Base-by-base conservation (phyloP, 2,113 vertebrate genomes). In the Panthera leo region DNA sequence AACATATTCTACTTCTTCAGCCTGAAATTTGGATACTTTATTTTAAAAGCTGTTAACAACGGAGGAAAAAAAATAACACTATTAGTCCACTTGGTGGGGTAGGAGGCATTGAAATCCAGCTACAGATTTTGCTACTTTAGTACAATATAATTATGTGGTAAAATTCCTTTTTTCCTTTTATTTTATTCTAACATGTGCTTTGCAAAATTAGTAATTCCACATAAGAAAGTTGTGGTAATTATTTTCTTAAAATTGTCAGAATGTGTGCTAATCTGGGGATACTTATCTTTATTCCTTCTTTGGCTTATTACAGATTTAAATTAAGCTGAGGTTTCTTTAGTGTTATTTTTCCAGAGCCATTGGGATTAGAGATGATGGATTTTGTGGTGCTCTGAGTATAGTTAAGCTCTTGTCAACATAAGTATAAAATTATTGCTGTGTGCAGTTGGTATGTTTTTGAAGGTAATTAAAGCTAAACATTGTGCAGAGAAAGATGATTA, bases 31-130 rank as follows among this genome's bases (percentile, higher is more conserved):
- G 58, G 19, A 51, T 73, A 90, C 16, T 98, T 98, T 89, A 73
- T 73, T 97, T 82, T 97, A 97, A 97, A 95, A 95, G 65, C 85
- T 98, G 97, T 98, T 98, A 96, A 70, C 86, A 97, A 96, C 95
- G 98, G 98, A 98, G 99, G 98, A 98, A 99, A 99, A 98, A 97
- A 98, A 98, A 98, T 99, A 99, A 98, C 99, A 98, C 97, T 95
- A 97, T 98, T 97, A 99, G 99, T 99, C 99, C 99, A 99, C 99
- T 99, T 99, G 99, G 99, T 99, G 99, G 99, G 99, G 99, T 99
- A 99, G 99, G 98, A 99, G 99, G 97, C 99, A 99, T 94, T 99
- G 95, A 98, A 98, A 98, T 98, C 45, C 82, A 87, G 80, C 89
- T 73, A 95, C 78, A 95, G 96, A 96, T 91, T 70, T 97, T 88